Base-by-base conservation (phyloP, 2,888 invertebrate genomes). In the Drosophila mimetica region DNA sequence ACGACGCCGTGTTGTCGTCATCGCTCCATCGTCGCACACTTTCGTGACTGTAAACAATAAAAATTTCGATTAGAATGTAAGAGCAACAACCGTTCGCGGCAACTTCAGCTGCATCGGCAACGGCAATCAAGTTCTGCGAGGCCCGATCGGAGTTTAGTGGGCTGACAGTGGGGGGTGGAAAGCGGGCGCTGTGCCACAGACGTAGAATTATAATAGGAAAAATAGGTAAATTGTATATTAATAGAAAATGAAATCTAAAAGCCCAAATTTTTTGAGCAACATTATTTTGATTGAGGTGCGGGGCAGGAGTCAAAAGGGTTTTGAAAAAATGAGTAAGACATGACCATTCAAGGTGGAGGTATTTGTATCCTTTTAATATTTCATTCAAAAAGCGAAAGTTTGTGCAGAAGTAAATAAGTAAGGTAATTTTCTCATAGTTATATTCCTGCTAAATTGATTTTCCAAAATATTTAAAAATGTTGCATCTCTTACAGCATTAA, bases 21-120 rank as follows among this genome's bases (percentile, higher is more conserved):
- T 52, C 74, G 46, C 32, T 64, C 70, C 64, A 69, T 50, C 65
- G 83, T 59, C 74, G 83, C 74, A 70, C 64, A 71, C 89, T 87
- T 82, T 85, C 84, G 89, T 84, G 84, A 84, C 84, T 84, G 75
- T 71, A 63, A 60, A 84, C 84, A 84, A 84, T 84, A 84, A 84
- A 83, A 89, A 70, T 89, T 88, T 84, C 84, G 84, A 84, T 84
- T 84, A 89, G 84, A 84, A 84, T 84, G 74, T 88, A 84, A 89
- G 89, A 81, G 73, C 85, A 54, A 67, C 69, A 67, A 66, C 65
- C 72, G 57, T 58, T 52, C 41, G 42, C n/a, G 52, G 71, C 73
- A 61, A 70, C 65, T 67, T 77, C 89, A 59, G 63, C 63, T 18
- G 37, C 57, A 14, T 59, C 60, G 51, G 55, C 61, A 60, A 61